phyloP scores from a whole-genome alignment of 1,140 invertebrate species.

The Hyposmocoma kahamanoa region DNA sequence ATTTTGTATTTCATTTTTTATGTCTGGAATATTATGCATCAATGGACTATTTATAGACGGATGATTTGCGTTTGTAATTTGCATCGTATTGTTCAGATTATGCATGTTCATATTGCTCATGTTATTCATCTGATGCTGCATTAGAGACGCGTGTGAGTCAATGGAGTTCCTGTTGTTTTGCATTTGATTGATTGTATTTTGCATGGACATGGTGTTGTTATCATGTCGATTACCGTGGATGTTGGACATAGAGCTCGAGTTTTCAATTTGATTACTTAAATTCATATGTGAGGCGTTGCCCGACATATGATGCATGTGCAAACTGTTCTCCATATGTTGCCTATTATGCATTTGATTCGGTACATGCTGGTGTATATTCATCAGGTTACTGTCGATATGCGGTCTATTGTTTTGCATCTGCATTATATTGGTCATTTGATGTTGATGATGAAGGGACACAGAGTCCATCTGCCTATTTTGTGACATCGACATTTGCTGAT shows the following conservation, averaged over 20 bases:
- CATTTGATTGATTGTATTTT: conserved; percentile 61
- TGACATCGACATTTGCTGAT: conserved; percentile 55
- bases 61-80: conserved; percentile 51
- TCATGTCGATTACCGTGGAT: conserved; percentile 60
- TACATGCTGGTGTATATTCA: conserved; percentile 61
- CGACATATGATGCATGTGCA: conserved; percentile 66
- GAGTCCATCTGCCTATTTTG: conserved; percentile 63
- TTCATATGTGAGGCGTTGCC: conserved; percentile 47
- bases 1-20: conserved; percentile 64
- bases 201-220: conserved; percentile 51
- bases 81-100: conserved; percentile 61
- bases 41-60: conserved; percentile 52
- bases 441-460: conserved; percentile 52
- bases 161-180: conserved; percentile 54
- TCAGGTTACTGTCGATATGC: conserved; percentile 55
- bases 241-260: conserved; percentile 34
- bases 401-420: conserved; percentile 57
- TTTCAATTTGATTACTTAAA: conserved; percentile 53
- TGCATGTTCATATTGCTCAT: conserved; percentile 53
- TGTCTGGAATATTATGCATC: conserved; percentile 66
- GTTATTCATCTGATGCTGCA: conserved; percentile 64
- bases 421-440: conserved; percentile 62
- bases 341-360: conserved; percentile 62
- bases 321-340: conserved; percentile 60
- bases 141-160: conserved; percentile 46